These are phyloP conservation scores for Symphodus melops DNA, from an alignment of 2,113 vertebrate species.

Conservation along the genomic window DNA sequence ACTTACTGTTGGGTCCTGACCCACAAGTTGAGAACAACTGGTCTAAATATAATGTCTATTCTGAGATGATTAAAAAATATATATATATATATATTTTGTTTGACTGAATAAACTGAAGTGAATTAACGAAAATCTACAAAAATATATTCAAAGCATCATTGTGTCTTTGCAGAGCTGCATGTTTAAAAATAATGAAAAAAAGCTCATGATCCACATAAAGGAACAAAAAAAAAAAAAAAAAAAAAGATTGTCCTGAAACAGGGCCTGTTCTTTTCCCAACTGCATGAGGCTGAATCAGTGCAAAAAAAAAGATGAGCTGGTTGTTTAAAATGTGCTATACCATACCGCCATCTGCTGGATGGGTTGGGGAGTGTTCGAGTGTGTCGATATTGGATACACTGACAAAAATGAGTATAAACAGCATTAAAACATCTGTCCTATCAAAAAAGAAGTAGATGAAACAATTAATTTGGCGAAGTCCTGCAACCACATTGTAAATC, in stretches of 20 bases:
- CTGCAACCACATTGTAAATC: neutral
- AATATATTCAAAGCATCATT: too few relatives aligned
- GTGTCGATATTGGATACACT: neutral
- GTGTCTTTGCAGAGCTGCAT: too few relatives aligned
- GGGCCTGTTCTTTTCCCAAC: too few relatives aligned
- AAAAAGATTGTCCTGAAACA: neutral
- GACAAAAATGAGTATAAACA: neutral
- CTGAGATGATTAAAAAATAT: too few relatives aligned
- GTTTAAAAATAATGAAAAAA: neutral
- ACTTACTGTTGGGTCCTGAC: too few relatives aligned
- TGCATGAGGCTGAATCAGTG: neutral
- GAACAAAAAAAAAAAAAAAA: neutral
- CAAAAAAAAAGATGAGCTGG: neutral
- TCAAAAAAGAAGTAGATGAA: neutral
- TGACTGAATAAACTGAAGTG: too few relatives aligned
- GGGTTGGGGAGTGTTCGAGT: neutral
- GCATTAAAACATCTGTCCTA: too few relatives aligned
- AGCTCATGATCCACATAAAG: neutral
- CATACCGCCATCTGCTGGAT: slow-evolving; percentile 73
- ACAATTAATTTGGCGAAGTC: neutral
- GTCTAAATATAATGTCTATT: too few relatives aligned
- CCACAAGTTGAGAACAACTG: too few relatives aligned
- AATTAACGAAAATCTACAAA: too few relatives aligned
- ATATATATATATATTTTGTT: too few relatives aligned
- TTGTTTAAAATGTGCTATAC: slow-evolving; percentile 43